Conservation (phyloP, 2,113 vertebrate genomes). For the Mesitornis unicolor region DNA sequence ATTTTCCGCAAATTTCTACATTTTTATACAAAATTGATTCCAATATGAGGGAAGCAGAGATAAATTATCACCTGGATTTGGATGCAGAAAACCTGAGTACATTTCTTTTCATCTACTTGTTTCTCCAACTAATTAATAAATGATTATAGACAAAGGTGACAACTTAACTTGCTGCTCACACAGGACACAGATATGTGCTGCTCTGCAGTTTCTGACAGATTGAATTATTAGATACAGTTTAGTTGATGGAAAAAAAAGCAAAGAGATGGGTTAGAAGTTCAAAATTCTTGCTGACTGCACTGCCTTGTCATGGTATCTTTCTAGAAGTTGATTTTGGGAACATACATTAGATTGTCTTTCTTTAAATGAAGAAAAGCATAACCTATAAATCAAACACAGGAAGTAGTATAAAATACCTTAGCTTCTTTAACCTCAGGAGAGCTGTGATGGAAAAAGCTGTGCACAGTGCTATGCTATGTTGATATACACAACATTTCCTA, state of each 20-base stretch:
- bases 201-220: background rate
- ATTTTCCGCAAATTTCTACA: background rate
- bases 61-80: background rate
- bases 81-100: background rate
- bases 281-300: slow-evolving; percentile 9
- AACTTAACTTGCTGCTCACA: slow-evolving; percentile 1
- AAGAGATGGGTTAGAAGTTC: background rate
- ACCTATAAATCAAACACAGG: background rate
- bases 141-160: background rate
- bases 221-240: background rate
- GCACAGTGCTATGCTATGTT: background rate
- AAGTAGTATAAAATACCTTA: background rate
- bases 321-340: background rate
- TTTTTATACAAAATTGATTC: background rate
- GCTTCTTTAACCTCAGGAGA: background rate
- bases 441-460: background rate
- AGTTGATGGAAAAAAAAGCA: background rate
- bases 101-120: slow-evolving; percentile 21
- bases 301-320: background rate
- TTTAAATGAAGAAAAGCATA: background rate
- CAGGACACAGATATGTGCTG: background rate
- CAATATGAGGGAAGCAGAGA: background rate
- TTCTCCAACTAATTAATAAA: slow-evolving; percentile 23
- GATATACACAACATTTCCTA: background rate
- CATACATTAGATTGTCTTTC: background rate